Evolutionary conservation across 2,113 vertebrate genomes (phyloP).

Genomic region (Onychostruthus taczanowskii): DNA sequence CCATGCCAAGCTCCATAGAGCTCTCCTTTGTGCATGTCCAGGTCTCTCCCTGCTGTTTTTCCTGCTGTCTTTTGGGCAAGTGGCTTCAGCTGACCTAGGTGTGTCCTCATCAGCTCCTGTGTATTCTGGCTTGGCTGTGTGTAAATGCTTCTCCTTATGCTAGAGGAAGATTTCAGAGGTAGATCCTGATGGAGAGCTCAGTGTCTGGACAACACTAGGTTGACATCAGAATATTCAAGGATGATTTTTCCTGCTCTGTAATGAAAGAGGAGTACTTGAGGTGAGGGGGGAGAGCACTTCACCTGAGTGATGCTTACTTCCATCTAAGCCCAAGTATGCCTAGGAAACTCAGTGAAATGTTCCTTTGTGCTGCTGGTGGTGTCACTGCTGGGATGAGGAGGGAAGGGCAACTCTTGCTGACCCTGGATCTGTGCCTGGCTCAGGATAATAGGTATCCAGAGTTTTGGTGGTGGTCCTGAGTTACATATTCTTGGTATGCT

Average conservation of each 20-base stretch:
- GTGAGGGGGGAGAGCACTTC: not conserved
- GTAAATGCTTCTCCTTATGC: not conserved
- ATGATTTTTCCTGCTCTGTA: not conserved
- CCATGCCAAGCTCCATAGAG: not conserved
- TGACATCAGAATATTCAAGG: not conserved
- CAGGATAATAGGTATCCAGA: not conserved
- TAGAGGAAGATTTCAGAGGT: not conserved
- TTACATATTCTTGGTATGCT: not conserved
- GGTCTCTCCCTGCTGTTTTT: not conserved
- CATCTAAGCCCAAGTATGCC: not conserved
- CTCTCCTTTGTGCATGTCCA: accelerated
- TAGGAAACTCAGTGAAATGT: not conserved
- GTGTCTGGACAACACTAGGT: not conserved
- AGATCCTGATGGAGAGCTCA: not conserved
- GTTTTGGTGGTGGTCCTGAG: not conserved
- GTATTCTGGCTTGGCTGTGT: not conserved
- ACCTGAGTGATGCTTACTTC: not conserved
- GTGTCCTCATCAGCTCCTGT: not conserved
- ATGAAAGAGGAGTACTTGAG: not conserved
- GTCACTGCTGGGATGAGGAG: not conserved
- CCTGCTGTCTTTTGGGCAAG: not conserved
- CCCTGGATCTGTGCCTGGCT: not conserved
- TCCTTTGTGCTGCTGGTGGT: not conserved
- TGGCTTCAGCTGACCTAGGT: not conserved
- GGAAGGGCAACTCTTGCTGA: not conserved